Conservation (phyloP, 2,888 invertebrate genomes). For the Argyra leucocephala region DNA sequence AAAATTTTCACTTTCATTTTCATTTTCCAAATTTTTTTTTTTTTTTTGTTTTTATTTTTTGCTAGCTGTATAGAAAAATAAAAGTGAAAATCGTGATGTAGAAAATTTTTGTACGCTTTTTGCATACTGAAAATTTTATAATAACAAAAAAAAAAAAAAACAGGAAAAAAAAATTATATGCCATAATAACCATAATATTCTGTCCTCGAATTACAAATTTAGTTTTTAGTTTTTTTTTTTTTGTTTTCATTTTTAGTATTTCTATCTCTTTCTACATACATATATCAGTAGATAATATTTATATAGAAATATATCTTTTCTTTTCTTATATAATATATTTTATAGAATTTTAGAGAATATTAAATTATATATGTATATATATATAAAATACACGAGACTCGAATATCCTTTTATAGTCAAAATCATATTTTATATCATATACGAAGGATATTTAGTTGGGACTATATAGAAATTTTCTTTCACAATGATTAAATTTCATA, state of each 20-base stretch:
- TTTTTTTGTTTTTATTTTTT: background rate
- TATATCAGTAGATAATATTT: no score
- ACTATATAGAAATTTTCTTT: no score
- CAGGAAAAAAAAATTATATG: background rate
- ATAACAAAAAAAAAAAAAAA: background rate
- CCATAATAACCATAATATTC: conserved; percentile 6
- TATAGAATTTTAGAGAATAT: no score
- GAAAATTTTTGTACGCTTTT: conserved; percentile 8
- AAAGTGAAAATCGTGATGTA: conserved; percentile 6
- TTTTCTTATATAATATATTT: no score
- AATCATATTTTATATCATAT: no score
- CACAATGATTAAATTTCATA: no score
- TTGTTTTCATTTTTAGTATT: background rate
- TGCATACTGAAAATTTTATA: conserved; percentile 1
- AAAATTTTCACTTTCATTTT: conserved; percentile 2
- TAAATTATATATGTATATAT: no score
- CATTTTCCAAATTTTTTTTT: background rate
- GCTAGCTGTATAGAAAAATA: background rate
- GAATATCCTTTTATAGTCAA: no score
- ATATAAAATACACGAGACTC: no score
- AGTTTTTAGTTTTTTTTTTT: background rate
- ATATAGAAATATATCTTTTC: no score
- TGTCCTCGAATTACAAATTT: conserved; percentile 6
- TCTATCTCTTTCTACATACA: no score
- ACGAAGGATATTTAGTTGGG: no score